Conservation (phyloP, 2,888 invertebrate species). For the Platynereis dumerilii region DNA sequence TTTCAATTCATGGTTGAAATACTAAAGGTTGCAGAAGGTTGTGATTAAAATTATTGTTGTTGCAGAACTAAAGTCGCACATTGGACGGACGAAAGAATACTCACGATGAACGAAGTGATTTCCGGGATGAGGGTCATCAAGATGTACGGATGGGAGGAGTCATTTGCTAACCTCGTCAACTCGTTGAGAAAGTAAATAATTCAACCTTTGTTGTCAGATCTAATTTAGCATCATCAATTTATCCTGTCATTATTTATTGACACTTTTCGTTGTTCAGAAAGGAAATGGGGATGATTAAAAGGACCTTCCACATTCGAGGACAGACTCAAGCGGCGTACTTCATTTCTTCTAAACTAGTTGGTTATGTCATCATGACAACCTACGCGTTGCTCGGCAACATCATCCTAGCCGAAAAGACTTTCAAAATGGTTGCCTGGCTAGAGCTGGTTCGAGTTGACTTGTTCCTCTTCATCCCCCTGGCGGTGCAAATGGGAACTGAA, state of each 20-base stretch:
- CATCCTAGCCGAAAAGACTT: conserved; percentile 71
- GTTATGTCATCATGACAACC: not conserved
- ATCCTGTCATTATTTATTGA: no score
- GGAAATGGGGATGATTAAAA: not conserved
- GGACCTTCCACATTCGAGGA: not conserved
- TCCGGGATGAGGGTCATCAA: conserved; percentile 92
- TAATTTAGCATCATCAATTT: no score
- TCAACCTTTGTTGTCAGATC: no score
- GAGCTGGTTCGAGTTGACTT: conserved; percentile 83
- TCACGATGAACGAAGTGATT: conserved; percentile 93
- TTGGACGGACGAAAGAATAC: conserved; percentile 86
- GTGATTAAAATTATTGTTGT: conserved; percentile 15
- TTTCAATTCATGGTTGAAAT: no score
- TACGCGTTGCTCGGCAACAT: conserved; percentile 70
- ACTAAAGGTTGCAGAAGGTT: no score
- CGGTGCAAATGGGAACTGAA: conserved; percentile 81
- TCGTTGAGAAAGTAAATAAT: conserved; percentile 73
- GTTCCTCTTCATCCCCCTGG: conserved; percentile 86
- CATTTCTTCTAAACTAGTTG: not conserved
- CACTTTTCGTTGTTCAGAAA: not conserved
- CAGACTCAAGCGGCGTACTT: not conserved
- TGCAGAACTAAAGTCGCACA: conserved; percentile 80
- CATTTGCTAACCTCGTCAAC: conserved; percentile 69
- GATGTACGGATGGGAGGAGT: conserved; percentile 94
- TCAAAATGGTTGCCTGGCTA: conserved; percentile 83